Evolutionary conservation across 2,888 invertebrate species (phyloP).

Genomic region (Cerceris rybyensis): DNA sequence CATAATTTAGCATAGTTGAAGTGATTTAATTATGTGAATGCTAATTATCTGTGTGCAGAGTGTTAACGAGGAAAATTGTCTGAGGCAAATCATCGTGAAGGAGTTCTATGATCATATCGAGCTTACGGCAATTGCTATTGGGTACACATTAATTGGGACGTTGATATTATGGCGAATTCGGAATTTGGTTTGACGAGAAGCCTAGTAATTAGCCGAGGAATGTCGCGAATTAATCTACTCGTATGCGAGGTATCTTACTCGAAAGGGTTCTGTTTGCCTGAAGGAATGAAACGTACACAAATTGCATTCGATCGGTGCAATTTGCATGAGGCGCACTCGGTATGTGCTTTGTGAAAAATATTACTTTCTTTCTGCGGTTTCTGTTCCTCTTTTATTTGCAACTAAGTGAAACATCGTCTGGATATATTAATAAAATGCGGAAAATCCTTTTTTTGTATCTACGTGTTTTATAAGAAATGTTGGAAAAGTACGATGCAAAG

Average conservation of each 20-base stretch:
- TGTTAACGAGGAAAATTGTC: neutral
- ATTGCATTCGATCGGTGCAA: neutral
- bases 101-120: slow-evolving; percentile 29
- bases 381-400: too few species aligned
- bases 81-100: neutral
- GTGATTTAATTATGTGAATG: neutral
- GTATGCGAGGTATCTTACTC: slow-evolving; percentile 24
- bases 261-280: slow-evolving; percentile 37
- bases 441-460: too few species aligned
- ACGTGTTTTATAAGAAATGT: too few species aligned
- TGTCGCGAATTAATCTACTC: slow-evolving; percentile 41
- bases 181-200: slow-evolving; percentile 49
- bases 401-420: too few species aligned
- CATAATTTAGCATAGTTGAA: too few species aligned
- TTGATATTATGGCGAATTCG: slow-evolving; percentile 46
- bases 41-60: neutral
- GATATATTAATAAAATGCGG: too few species aligned
- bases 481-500: too few species aligned
- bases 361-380: too few species aligned
- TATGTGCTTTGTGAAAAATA: too few species aligned
- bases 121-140: neutral
- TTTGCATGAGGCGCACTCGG: neutral
- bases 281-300: neutral
- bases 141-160: slow-evolving; percentile 34
- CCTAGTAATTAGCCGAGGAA: slow-evolving; percentile 52